Base-by-base conservation (phyloP, 2,113 vertebrate species). In the Neodon shergylaensis region DNA sequence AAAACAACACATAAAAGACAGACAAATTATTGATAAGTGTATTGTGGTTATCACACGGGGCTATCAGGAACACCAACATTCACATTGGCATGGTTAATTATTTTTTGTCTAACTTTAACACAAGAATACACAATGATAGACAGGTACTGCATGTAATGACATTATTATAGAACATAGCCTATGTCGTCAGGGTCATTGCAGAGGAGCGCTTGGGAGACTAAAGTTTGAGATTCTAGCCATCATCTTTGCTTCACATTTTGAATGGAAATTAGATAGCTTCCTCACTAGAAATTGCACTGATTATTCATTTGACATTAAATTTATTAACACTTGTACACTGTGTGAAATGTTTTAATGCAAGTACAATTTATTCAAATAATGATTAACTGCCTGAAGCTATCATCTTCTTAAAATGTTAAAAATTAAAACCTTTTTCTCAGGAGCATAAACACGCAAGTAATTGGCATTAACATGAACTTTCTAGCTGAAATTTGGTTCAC, bases 321-420 rank as follows among this genome's bases (percentile, higher is more conserved):
- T 98, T 97, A 98, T 98, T 98, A 98, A 90, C 58, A 95, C 86
- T 97, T 96, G 93, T 97, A 98, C 92, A 81, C 94, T 83, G 87
- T 97, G 88, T 91, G 94, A 96, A 94, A 97, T 94, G 94, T 92
- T 94, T 98, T 97, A 97, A 97, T 97, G 97, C 92, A 98, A 98
- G 98, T 96, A 92, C 76, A 98, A 94, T 98, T 98, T 94, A 96
- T 97, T 91, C 74, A 89, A 78, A 97, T 97, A 98, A 98, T 97
- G 95, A 98, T 97, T 97, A 92, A 97, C 98, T 97, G 96, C 96
- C 96, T 83, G 89, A 95, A 97, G 98, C 97, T 97, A 95, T 97
- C 88, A 97, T 97, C 95, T 88, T 95, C 88, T 83, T 96, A 97
- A 96, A 97, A 47, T 10, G 88, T 98, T 97, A 93, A 88, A 96